Conservation (phyloP, 2,797 vertebrate genomes). For the Cyprinodon diabolis region DNA sequence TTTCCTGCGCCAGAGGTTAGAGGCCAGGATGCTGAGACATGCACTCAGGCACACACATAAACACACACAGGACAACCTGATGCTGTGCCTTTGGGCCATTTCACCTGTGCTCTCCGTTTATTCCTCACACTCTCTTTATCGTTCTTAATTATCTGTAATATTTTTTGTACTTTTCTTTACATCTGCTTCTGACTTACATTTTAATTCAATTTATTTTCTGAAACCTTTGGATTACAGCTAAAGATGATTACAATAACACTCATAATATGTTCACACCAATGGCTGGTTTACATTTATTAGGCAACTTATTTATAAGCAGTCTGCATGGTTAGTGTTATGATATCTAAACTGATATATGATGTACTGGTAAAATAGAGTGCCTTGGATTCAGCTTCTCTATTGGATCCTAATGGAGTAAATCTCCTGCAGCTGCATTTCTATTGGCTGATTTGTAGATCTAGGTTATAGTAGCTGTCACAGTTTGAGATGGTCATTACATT, state of each 20-base stretch:
- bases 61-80: constrained; percentile 17
- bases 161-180: constrained; percentile 7
- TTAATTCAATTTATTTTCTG: constrained; percentile 35
- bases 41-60: not conserved
- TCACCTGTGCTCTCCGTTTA: constrained; percentile 34
- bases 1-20: constrained; percentile 46
- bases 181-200: not conserved
- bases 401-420: no score
- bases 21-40: constrained; percentile 30
- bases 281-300: no score
- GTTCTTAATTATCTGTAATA: constrained; percentile 31
- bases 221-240: constrained; percentile 61
- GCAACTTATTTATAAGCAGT: no score
- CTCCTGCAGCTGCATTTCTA: no score
- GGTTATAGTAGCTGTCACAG: no score
- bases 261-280: no score
- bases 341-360: no score
- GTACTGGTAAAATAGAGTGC: no score
- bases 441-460: no score
- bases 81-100: constrained; percentile 30
- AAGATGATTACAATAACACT: constrained; percentile 16
- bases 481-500: no score
- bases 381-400: no score
- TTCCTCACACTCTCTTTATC: constrained; percentile 27
- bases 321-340: no score